These are phyloP conservation scores for Himalopsyche anomala DNA, from an alignment of 2,888 invertebrate species.

Conservation along the genomic window DNA sequence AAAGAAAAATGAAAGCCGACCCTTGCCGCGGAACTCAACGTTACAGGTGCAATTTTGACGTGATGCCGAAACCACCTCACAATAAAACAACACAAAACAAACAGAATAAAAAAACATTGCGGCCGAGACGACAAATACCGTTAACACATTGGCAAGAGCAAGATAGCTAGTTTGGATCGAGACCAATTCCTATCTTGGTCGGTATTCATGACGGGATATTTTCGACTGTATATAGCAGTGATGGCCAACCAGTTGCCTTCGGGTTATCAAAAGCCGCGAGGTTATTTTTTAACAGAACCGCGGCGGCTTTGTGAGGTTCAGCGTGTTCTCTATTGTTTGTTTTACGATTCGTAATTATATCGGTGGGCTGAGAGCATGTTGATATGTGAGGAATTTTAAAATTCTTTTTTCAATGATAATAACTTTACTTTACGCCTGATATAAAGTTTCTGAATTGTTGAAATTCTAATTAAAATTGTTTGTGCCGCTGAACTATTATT, in stretches of 20 bases:
- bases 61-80: constrained; percentile 65
- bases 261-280: background rate
- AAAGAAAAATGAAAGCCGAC: constrained; percentile 45
- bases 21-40: constrained; percentile 55
- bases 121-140: constrained; percentile 46
- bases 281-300: background rate
- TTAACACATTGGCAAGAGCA: constrained; percentile 27
- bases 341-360: background rate
- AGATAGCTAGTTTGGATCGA: constrained; percentile 27
- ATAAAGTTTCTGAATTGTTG: background rate
- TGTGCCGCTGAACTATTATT: background rate
- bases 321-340: constrained; percentile 1
- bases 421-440: constrained; percentile 2
- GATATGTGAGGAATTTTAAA: constrained; percentile 9
- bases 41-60: constrained; percentile 66
- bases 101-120: constrained; percentile 57
- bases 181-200: constrained; percentile 34
- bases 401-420: background rate
- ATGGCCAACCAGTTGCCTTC: background rate
- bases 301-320: constrained; percentile 2
- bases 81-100: constrained; percentile 65
- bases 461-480: constrained; percentile 26
- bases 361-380: background rate
- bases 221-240: constrained; percentile 32
- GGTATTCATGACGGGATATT: constrained; percentile 29